These are phyloP conservation scores for Lepidochitona cinerea DNA, from an alignment of 2,888 invertebrate species.

Conservation along the genomic window DNA sequence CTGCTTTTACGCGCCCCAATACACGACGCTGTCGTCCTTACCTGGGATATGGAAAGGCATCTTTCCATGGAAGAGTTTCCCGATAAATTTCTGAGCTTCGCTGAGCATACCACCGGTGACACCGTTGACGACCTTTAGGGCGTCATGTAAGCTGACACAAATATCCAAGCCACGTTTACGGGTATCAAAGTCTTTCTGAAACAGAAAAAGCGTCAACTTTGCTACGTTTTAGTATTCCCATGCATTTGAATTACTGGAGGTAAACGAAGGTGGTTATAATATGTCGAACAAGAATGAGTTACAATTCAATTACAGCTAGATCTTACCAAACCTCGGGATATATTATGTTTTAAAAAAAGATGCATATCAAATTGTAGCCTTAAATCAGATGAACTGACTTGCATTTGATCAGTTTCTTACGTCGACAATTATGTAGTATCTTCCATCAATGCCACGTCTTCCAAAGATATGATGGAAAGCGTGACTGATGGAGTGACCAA, in stretches of 20 bases:
- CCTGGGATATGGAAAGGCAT: background rate
- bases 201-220: too few relatives aligned
- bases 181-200: background rate
- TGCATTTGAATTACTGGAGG: too few relatives aligned
- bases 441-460: background rate
- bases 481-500: background rate
- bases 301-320: too few relatives aligned
- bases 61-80: background rate
- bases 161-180: background rate
- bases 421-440: background rate
- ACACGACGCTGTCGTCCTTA: background rate
- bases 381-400: too few relatives aligned
- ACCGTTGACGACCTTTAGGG: background rate
- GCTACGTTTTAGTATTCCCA: too few relatives aligned
- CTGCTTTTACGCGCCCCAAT: background rate
- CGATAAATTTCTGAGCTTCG: background rate
- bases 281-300: too few relatives aligned
- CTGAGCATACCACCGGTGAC: background rate
- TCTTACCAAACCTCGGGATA: too few relatives aligned
- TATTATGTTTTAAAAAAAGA: too few relatives aligned
- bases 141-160: background rate
- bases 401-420: background rate
- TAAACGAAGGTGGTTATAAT: too few relatives aligned
- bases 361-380: too few relatives aligned
- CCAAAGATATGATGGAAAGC: background rate